Conservation (phyloP, 2,113 vertebrate genomes). For the Etheostoma spectabile region DNA sequence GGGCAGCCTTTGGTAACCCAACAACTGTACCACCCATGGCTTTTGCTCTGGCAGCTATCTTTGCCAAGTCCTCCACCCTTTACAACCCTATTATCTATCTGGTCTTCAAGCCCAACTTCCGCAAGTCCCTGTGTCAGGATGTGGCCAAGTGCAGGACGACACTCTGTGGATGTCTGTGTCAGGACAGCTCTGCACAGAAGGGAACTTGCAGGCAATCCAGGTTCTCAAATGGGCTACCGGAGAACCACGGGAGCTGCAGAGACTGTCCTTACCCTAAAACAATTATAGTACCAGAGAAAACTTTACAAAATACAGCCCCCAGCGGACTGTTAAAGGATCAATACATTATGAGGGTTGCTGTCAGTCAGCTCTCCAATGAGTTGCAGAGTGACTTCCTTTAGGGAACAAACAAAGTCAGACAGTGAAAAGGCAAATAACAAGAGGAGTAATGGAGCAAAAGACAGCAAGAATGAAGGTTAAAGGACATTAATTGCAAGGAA, state of each 20-base stretch:
- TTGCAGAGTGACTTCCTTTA: slow-evolving; percentile 84
- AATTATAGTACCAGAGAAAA: slow-evolving; percentile 20
- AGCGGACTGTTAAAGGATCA: slow-evolving; percentile 76
- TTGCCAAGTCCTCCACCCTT: slow-evolving; percentile 89
- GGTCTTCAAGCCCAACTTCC: slow-evolving; percentile 89
- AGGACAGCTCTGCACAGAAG: slow-evolving; percentile 51
- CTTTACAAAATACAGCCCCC: slow-evolving; percentile 60
- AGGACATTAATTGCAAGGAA: slow-evolving; percentile 13
- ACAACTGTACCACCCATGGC: slow-evolving; percentile 82
- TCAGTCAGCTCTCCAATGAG: slow-evolving; percentile 83
- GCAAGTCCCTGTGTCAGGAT: slow-evolving; percentile 79
- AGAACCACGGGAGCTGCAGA: slow-evolving; percentile 75
- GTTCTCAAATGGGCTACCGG: slow-evolving; percentile 77
- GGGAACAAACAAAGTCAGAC: not conserved
- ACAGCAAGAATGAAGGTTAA: not conserved
- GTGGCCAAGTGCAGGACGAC: slow-evolving; percentile 69
- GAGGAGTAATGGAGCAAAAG: not conserved
- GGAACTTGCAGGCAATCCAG: slow-evolving; percentile 51
- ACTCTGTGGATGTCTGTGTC: slow-evolving; percentile 67
- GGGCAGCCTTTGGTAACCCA: slow-evolving; percentile 82
- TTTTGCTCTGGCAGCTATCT: slow-evolving; percentile 85
- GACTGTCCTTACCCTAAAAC: slow-evolving; percentile 75
- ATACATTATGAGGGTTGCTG: slow-evolving; percentile 73
- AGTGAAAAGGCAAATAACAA: not conserved
- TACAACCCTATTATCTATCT: slow-evolving; percentile 89